Evolutionary conservation across 2,113 vertebrate species (phyloP).

Genomic region (Chunga burmeisteri): DNA sequence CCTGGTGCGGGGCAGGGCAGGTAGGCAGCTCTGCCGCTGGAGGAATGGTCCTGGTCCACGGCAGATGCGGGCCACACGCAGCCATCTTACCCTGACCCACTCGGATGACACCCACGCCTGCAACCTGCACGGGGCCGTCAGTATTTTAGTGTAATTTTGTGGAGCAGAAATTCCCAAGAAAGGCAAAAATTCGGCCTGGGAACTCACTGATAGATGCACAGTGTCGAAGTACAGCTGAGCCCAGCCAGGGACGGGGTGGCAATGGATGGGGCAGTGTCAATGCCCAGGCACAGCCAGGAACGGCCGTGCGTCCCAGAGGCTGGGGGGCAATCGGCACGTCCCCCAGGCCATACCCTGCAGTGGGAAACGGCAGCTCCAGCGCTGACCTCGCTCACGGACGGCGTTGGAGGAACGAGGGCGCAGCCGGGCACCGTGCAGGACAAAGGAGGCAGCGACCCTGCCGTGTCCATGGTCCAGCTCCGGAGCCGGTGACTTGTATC

Average conservation of each 20-base stretch:
- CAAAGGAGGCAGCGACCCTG: background rate
- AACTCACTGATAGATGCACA: background rate
- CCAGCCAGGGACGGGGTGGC: background rate
- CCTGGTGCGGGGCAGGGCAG: background rate
- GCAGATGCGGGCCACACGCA: background rate
- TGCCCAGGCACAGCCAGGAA: background rate
- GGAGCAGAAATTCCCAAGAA: background rate
- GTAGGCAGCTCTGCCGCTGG: background rate
- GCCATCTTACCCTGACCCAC: background rate
- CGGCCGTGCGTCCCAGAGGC: accelerated
- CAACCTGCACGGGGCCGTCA: background rate
- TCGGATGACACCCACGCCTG: background rate
- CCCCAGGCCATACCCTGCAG: background rate
- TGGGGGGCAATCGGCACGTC: accelerated
- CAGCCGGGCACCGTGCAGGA: accelerated
- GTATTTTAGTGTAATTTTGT: background rate
- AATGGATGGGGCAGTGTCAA: background rate
- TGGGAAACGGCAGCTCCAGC: background rate
- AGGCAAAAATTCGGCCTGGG: background rate
- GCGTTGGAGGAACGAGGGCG: accelerated
- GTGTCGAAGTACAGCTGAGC: background rate
- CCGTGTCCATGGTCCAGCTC: accelerated
- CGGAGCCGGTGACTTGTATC: accelerated
- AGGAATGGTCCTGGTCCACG: background rate
- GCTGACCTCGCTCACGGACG: accelerated